A percentile compares a stretch with the other conserved stretches of the same genome.
These are phyloP conservation scores for Esperia sulphurella DNA, from an alignment of 2,888 invertebrate genomes.

Conservation along the genomic window DNA sequence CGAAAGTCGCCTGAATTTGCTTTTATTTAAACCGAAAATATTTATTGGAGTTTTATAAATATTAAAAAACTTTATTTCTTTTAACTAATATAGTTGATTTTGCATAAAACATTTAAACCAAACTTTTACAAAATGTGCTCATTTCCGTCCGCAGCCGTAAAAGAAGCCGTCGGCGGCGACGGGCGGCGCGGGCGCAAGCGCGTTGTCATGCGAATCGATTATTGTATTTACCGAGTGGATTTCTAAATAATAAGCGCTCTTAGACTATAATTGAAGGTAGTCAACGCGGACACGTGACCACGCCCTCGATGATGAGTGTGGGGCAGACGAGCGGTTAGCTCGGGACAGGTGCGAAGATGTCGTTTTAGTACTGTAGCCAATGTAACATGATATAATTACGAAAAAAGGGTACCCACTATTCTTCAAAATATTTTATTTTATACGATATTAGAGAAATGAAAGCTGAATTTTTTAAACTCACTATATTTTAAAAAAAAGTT, in stretches of 20 bases:
- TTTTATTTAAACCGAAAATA: too few species aligned
- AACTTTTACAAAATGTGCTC: background rate
- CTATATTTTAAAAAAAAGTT: too few species aligned
- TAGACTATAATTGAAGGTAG: conserved; percentile 60
- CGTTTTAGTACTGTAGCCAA: background rate
- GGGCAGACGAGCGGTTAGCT: conserved; percentile 3
- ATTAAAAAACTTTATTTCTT: too few species aligned
- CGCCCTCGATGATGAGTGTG: conserved; percentile 28
- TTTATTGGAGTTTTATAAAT: too few species aligned
- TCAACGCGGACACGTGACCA: conserved; percentile 40
- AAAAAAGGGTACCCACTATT: background rate
- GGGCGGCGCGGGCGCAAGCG: conserved; percentile 27
- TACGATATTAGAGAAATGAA: too few species aligned
- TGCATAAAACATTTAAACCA: too few species aligned
- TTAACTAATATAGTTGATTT: too few species aligned
- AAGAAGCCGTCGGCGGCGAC: conserved; percentile 11
- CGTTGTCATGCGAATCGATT: conserved; percentile 59
- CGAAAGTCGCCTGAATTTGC: too few species aligned
- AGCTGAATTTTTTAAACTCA: too few species aligned
- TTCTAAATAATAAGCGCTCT: conserved; percentile 67
- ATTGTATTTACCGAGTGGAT: conserved; percentile 63
- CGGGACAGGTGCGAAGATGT: conserved; percentile 29
- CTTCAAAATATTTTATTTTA: too few species aligned
- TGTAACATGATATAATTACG: too few species aligned
- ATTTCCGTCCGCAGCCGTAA: background rate